Conservation (phyloP, 2,113 vertebrate genomes). For the Eolophus roseicapilla region DNA sequence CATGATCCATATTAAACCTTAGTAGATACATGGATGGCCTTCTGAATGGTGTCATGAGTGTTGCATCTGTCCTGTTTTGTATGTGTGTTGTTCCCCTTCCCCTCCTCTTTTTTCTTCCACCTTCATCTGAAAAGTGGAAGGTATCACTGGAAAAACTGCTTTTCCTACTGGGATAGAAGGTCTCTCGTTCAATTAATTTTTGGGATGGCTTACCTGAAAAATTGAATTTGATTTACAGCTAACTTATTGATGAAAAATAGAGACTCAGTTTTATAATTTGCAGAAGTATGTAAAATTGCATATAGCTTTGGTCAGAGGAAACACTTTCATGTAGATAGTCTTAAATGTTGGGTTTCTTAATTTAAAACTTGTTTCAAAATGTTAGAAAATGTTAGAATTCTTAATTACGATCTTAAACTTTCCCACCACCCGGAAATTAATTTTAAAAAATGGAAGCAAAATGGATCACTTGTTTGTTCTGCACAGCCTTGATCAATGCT, state of each 20-base stretch:
- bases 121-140: neutral
- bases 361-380: neutral
- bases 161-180: neutral
- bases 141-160: neutral
- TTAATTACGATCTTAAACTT: neutral
- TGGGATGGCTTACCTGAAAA: neutral
- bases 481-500: neutral
- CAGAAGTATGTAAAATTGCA: neutral
- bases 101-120: neutral
- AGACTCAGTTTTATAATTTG: neutral
- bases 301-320: neutral
- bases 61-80: neutral
- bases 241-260: neutral
- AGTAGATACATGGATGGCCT: neutral
- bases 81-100: neutral
- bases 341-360: neutral
- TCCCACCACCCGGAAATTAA: neutral
- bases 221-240: neutral
- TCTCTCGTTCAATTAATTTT: neutral
- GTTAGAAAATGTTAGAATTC: neutral
- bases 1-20: neutral
- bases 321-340: neutral
- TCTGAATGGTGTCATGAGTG: neutral
- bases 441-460: neutral
- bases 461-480: neutral